Base-by-base conservation (phyloP, 1,140 invertebrate genomes). In the Eupristina koningsbergeri region DNA sequence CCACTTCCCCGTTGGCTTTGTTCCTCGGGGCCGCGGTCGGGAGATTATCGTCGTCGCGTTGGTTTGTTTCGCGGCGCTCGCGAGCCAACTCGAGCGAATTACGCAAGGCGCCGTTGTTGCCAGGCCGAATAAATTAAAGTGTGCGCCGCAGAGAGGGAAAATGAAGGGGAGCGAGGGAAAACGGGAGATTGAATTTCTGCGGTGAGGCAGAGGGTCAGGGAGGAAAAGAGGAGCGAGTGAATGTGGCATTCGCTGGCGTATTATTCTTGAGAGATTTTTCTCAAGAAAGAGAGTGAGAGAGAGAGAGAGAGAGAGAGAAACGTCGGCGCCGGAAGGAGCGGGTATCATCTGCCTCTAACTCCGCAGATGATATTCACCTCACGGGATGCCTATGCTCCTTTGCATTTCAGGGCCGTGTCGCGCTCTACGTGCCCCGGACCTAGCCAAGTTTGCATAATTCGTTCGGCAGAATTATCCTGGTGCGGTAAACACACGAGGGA, bases 61-160 rank as follows among this genome's bases (percentile, higher is more conserved):
- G 53, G 19, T 26, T 26, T 58, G 22, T 5, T 19, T 9, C 22
- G 47, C 53, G 53, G 26, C 2, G 3, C 2, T 22, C 53, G 53
- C 22, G 53, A 58, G 53, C 50, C 9, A 19, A 53, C 22, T 58
- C 53, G 53, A 58, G 53, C 53, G 53, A 58, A 58, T 58, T 58
- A 58, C 53, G 53, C 26, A 58, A 58, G 53, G 19, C 53, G 19
- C 39, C 7, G 41, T 45, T 67, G 58, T 79, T 79, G 77, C 61
- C 17, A 78, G 77, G 77, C 63, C n/a, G 75, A 77, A 39, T 36
- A 17, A n/a, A n/a, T n/a, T n/a, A n/a, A n/a, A n/a, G n/a, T n/a
- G n/a, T n/a, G n/a, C n/a, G n/a, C n/a, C 17, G 31, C n/a, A 34
- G 5, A 3, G 29, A 64, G 11, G 31, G 34, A 34, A n/a, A n/a